Evolutionary conservation across 64 coral and sea anemone species (phyloP).

Genomic region (Actinia equina): DNA sequence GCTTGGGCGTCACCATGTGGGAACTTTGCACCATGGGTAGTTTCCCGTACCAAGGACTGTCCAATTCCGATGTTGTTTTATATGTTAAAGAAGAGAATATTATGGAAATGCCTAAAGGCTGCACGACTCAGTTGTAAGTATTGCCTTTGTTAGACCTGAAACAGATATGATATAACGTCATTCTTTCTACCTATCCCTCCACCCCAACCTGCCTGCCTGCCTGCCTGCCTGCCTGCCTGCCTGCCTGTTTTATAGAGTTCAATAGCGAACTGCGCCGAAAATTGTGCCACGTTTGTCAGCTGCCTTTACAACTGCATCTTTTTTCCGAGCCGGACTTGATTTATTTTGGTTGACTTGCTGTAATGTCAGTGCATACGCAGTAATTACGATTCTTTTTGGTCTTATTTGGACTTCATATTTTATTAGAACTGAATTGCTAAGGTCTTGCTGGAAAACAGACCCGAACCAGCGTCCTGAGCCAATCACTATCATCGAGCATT

Average conservation of each 20-base stretch:
- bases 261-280: too few relatives aligned
- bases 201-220: too few relatives aligned
- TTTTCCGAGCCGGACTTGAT: too few relatives aligned
- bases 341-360: too few relatives aligned
- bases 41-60: slow-evolving; percentile 85
- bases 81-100: slow-evolving; percentile 48
- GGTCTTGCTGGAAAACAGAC: slow-evolving; percentile 58
- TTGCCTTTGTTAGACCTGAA: too few relatives aligned
- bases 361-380: too few relatives aligned
- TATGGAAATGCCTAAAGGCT: slow-evolving; percentile 61
- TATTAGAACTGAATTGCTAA: slow-evolving; percentile 35
- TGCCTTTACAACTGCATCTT: too few relatives aligned
- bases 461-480: slow-evolving; percentile 59
- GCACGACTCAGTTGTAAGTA: slow-evolving; percentile 58
- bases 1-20: slow-evolving; percentile 80
- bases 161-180: too few relatives aligned
- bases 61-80: slow-evolving; percentile 59
- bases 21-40: slow-evolving; percentile 79
- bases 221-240: too few relatives aligned
- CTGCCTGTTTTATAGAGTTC: too few relatives aligned
- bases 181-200: too few relatives aligned
- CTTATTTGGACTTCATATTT: neutral
- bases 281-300: too few relatives aligned
- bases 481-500: slow-evolving; percentile 32
- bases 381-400: neutral